A percentile compares a stretch with the other conserved stretches of the same genome.
phyloP scores from a whole-genome alignment of 2,797 vertebrate species.

The Sebastes miniatus region DNA sequence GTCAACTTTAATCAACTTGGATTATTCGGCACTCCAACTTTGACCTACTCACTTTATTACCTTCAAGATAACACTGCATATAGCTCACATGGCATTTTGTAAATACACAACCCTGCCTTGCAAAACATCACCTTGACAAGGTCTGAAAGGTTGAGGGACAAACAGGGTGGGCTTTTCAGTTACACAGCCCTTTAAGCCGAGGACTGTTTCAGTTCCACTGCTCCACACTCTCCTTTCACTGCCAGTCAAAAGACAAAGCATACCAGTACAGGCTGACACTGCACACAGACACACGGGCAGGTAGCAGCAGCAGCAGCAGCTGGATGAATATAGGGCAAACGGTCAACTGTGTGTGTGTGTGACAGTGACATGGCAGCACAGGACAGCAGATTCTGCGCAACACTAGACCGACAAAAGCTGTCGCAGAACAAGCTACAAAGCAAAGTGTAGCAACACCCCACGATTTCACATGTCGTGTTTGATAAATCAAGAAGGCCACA shows the following conservation, averaged over 20 bases:
- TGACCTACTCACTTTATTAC: background rate
- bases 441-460: slow-evolving; percentile 16
- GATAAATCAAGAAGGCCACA: background rate
- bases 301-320: slow-evolving; percentile 35
- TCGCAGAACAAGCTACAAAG: slow-evolving; percentile 39
- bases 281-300: slow-evolving; percentile 13
- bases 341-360: slow-evolving; percentile 52
- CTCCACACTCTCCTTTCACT: slow-evolving; percentile 43
- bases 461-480: slow-evolving; percentile 20
- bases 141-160: slow-evolving; percentile 25
- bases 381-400: slow-evolving; percentile 60
- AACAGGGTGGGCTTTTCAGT: slow-evolving; percentile 24
- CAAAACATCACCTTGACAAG: slow-evolving; percentile 40
- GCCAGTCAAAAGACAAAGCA: slow-evolving; percentile 52
- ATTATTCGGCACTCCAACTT: background rate
- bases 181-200: slow-evolving; percentile 67
- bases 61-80: background rate
- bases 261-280: slow-evolving; percentile 25
- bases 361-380: slow-evolving; percentile 57
- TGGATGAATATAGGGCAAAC: slow-evolving; percentile 63
- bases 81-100: background rate
- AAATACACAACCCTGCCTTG: slow-evolving; percentile 27
- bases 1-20: background rate
- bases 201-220: slow-evolving; percentile 43
- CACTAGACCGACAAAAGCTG: slow-evolving; percentile 35